Evolutionary conservation across 2,888 invertebrate species (phyloP).

Genomic region (Leucophenga maculata): DNA sequence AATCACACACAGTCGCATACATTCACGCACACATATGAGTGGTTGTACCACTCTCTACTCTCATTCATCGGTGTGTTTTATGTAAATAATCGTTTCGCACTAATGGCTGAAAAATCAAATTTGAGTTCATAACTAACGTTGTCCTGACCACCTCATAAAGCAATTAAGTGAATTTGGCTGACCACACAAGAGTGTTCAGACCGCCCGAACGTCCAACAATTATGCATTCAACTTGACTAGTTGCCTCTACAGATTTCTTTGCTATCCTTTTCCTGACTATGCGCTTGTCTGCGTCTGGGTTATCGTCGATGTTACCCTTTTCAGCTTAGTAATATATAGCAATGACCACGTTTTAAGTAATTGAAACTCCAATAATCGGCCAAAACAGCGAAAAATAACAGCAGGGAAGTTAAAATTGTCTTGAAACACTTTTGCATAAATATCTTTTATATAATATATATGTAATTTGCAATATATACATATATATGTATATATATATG

Average conservation of each 20-base stretch:
- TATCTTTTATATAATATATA: too few relatives aligned
- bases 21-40: constrained; percentile 22
- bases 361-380: too few relatives aligned
- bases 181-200: constrained; percentile 39
- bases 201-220: not conserved
- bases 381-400: too few relatives aligned
- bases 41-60: too few relatives aligned
- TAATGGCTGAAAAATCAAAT: constrained; percentile 55
- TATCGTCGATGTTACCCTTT: constrained; percentile 40
- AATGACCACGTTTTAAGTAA: constrained; percentile 24
- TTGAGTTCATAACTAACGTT: constrained; percentile 68
- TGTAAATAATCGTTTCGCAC: not conserved
- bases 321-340: constrained; percentile 58
- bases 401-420: too few relatives aligned
- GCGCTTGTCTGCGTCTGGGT: constrained; percentile 12
- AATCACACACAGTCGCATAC: constrained; percentile 13
- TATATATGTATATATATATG: too few relatives aligned
- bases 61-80: not conserved
- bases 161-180: constrained; percentile 71
- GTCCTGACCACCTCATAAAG: constrained; percentile 68
- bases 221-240: constrained; percentile 17
- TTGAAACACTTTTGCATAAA: too few relatives aligned
- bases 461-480: too few relatives aligned
- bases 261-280: constrained; percentile 21
- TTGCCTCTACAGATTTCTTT: constrained; percentile 18